phyloP scores from a whole-genome alignment of 2,888 invertebrate genomes.

The Sclerodermus sp. region DNA sequence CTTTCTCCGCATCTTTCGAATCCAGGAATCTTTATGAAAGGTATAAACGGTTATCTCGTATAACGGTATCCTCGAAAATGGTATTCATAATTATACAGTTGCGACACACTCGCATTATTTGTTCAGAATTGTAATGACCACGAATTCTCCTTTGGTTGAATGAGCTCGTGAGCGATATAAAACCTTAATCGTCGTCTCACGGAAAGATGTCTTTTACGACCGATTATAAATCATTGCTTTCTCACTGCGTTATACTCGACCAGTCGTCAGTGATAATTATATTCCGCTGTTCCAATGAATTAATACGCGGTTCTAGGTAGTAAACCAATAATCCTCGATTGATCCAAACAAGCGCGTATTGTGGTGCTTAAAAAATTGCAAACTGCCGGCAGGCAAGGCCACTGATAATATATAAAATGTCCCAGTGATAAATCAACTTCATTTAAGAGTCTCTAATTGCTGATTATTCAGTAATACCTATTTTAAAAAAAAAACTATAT shows the following conservation, averaged over 20 bases:
- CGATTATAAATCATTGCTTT: constrained; percentile 39
- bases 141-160: constrained; percentile 31
- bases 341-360: not conserved
- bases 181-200: constrained; percentile 34
- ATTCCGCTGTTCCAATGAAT: constrained; percentile 14
- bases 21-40: constrained; percentile 40
- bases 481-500: too few species aligned
- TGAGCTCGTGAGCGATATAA: constrained; percentile 27
- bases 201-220: constrained; percentile 36
- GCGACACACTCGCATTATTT: constrained; percentile 40
- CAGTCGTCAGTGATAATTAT: constrained; percentile 20
- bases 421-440: too few species aligned
- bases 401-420: too few species aligned
- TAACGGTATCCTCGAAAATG: constrained; percentile 42
- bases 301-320: constrained; percentile 13
- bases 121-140: constrained; percentile 40
- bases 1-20: constrained; percentile 23
- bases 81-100: constrained; percentile 47
- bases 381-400: too few species aligned
- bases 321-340: constrained; percentile 12
- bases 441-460: too few species aligned
- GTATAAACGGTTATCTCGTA: constrained; percentile 32
- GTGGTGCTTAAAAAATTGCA: too few species aligned
- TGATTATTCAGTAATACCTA: too few species aligned
- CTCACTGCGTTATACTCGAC: constrained; percentile 26